Evolutionary conservation across 2,888 invertebrate species (phyloP), one percentile per base, ranked within the genome.

Genomic region (Acleris laterana): DNA sequence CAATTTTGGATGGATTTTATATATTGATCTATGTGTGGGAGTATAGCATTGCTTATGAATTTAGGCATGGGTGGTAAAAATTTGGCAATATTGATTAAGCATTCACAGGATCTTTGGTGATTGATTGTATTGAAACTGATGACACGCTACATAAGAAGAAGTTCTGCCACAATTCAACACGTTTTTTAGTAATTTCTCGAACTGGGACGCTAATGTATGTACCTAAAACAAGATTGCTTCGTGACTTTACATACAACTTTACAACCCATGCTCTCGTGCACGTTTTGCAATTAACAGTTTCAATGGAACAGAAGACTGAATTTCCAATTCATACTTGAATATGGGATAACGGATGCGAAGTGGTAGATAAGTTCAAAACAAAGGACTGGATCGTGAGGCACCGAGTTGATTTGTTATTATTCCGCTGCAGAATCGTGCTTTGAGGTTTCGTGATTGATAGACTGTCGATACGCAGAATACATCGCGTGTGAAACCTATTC

Each of bases 351-450:
- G 82, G 83, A 83, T 79, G 82, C 76, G 76, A 80, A 83, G 82
- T 82, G 80, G 74, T 73, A 63, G 67, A 66, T 69, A 65, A 68
- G 62, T 69, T 74, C 83, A 81, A 88, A 87, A 90, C 90, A 90
- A 90, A 90, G 85, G 88, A 73, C 76, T 78, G 70, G 76, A 75
- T 89, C 93, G 92, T 92, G 93, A 91, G 92, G 89, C 88, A 85
- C 82, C 92, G 91, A 92, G 91, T 92, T 90, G 91, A 77, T 89
- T 89, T 86, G 85, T 89, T 89, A 83, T 86, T 88, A 84, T 84
- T 80, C 80, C 72, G 73, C 85, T 82, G 87, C 87, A 84, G 88
- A 89, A 89, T 88, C 90, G 90, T 90, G 88, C 83, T 82, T 81
- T 80, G 74, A 80, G 79, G 78, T 77, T 74, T 72, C 74, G 81